These are phyloP conservation scores for Odontamblyopus lacepedii DNA, from an alignment of 2,797 vertebrate species.

Conservation along the genomic window DNA sequence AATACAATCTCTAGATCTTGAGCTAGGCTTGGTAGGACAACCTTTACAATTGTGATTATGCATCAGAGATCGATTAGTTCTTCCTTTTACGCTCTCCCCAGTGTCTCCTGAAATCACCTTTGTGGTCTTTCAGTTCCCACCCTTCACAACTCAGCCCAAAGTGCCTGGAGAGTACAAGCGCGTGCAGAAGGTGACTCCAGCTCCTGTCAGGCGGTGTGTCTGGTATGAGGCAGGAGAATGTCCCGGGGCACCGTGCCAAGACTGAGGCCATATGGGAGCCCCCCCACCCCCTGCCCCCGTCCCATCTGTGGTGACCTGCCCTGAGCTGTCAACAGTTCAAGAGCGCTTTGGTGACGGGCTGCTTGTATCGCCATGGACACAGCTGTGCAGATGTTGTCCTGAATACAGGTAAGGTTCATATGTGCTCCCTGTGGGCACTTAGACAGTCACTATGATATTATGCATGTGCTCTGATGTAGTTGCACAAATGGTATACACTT, in stretches of 20 bases:
- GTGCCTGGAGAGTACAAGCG: conserved; percentile 52
- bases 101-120: conserved; percentile 30
- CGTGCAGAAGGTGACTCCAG: conserved; percentile 69
- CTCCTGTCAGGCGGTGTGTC: conserved; percentile 69
- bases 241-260: conserved; percentile 67
- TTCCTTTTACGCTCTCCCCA: conserved; percentile 6
- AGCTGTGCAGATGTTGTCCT: conserved; percentile 71
- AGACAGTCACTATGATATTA: background rate
- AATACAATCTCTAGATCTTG: too few species aligned
- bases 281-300: conserved; percentile 49
- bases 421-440: conserved; percentile 63
- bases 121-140: background rate
- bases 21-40: too few species aligned
- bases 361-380: conserved; percentile 46
- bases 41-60: background rate
- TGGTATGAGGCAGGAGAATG: conserved; percentile 53
- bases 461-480: background rate
- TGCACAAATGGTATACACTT: background rate
- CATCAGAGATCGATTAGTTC: conserved; percentile 19
- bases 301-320: conserved; percentile 72
- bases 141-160: conserved; percentile 24
- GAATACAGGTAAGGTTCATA: conserved; percentile 55
- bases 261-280: conserved; percentile 75
- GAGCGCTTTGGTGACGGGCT: conserved; percentile 32
- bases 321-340: conserved; percentile 69